Evolutionary conservation across 2,797 vertebrate genomes (phyloP).

Genomic region (Aythya fuligula): DNA sequence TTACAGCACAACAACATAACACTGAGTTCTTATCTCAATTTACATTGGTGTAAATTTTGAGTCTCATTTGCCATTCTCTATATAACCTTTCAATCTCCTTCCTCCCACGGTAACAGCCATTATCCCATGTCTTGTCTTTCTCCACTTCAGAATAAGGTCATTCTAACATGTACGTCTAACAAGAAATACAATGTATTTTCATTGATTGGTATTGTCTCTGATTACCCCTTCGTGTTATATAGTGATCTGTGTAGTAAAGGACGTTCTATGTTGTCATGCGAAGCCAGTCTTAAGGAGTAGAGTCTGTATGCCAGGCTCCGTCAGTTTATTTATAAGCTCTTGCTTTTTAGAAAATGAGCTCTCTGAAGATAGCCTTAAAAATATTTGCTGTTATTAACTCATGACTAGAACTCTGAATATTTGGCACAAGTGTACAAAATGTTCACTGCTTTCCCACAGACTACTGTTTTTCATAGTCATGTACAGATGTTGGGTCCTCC

Average conservation of each 20-base stretch:
- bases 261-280: constrained; percentile 27
- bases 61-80: neutral
- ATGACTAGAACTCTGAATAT: neutral
- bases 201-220: constrained; percentile 61
- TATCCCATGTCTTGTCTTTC: constrained; percentile 27
- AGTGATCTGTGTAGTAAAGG: constrained; percentile 35
- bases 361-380: constrained; percentile 27
- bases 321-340: neutral
- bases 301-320: neutral
- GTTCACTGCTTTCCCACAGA: neutral
- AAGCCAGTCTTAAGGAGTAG: constrained; percentile 5
- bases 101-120: neutral
- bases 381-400: constrained; percentile 26
- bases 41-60: neutral
- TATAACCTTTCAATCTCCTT: constrained; percentile 49
- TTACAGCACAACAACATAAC: neutral
- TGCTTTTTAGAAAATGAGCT: constrained; percentile 17
- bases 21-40: neutral
- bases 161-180: constrained; percentile 39
- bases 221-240: constrained; percentile 30
- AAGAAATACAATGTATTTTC: constrained; percentile 62
- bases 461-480: neutral
- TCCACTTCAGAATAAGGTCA: constrained; percentile 46
- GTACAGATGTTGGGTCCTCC: neutral
- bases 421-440: neutral